phyloP scores from a whole-genome alignment of 2,888 invertebrate genomes.

The Chalcosyrphus nemorum region DNA sequence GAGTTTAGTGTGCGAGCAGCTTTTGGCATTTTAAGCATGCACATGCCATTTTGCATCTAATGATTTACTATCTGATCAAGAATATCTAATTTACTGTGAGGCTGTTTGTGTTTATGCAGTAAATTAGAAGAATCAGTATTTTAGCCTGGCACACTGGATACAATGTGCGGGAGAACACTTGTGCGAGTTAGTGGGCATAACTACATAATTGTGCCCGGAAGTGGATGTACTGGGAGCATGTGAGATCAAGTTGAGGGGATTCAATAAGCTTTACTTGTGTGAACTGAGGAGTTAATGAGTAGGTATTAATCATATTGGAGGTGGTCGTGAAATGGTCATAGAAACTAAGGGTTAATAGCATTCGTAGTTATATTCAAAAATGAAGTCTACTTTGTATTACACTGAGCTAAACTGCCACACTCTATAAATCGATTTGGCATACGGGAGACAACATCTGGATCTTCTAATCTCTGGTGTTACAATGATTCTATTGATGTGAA shows the following conservation, averaged over 20 bases:
- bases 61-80: conserved; percentile 73
- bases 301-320: background rate
- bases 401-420: too few relatives aligned
- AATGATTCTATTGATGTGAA: too few relatives aligned
- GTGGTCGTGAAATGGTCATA: too few relatives aligned
- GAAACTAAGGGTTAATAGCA: too few relatives aligned
- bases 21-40: conserved; percentile 68
- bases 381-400: too few relatives aligned
- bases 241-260: background rate
- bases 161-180: conserved; percentile 48
- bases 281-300: background rate
- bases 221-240: background rate
- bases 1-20: conserved; percentile 65
- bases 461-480: too few relatives aligned
- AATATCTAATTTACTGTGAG: conserved; percentile 72
- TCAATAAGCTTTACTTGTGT: background rate
- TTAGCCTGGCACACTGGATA: background rate
- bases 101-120: conserved; percentile 43
- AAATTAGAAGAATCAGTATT: conserved; percentile 30
- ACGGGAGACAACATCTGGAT: too few relatives aligned
- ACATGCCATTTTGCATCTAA: conserved; percentile 73
- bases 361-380: too few relatives aligned
- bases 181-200: conserved; percentile 13
- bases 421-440: too few relatives aligned
- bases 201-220: background rate